These are phyloP conservation scores for Oasisia sp. DNA, from an alignment of 2,888 invertebrate species.

Conservation along the genomic window DNA sequence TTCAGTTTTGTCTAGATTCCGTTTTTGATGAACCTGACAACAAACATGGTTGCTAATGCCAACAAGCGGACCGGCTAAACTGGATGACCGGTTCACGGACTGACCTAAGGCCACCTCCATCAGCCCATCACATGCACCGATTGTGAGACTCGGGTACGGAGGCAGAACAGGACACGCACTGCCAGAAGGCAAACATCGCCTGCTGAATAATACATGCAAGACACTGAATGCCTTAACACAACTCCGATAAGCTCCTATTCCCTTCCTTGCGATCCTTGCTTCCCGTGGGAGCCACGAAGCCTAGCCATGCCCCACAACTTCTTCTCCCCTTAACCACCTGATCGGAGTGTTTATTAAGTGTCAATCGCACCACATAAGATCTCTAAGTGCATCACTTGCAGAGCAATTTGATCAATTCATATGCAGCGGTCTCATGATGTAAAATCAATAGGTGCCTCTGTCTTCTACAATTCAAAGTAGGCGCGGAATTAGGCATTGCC, in stretches of 20 bases:
- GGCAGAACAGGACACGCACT: neutral
- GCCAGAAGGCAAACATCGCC: slow-evolving; percentile 9
- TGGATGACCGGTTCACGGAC: neutral
- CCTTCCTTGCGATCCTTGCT: neutral
- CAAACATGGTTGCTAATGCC: neutral
- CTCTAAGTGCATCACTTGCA: neutral
- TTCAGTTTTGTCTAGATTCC: too few species aligned
- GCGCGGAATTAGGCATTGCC: neutral
- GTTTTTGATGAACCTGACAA: neutral
- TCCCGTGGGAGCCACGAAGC: neutral
- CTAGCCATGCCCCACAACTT: neutral
- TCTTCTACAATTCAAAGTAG: neutral
- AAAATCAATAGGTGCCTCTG: neutral
- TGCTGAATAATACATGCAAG: neutral
- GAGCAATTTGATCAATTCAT: neutral
- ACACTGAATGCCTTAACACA: neutral
- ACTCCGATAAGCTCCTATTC: neutral
- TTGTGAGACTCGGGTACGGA: neutral
- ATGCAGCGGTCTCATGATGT: neutral
- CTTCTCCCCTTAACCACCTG: neutral
- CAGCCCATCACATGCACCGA: neutral
- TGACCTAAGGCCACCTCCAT: neutral
- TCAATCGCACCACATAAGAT: neutral
- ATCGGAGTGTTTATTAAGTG: neutral
- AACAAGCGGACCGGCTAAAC: neutral